Percentiles rank a stretch among this genome's conserved stretches.
Conservation (phyloP, 2,888 invertebrate species). For the Schizotus pectinicornis region DNA sequence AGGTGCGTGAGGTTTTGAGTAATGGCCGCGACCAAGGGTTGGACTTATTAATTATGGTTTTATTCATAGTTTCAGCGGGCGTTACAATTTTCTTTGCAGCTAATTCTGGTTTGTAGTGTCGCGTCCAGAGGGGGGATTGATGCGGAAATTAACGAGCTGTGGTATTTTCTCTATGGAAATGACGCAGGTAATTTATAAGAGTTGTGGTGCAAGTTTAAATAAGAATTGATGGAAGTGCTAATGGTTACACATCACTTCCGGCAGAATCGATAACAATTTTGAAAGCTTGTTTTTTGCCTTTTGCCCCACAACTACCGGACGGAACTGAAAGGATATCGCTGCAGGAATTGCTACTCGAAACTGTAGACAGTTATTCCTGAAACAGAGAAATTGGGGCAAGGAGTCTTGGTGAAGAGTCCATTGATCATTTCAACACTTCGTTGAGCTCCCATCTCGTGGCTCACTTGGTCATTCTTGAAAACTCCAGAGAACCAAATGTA, state of each 20-base stretch:
- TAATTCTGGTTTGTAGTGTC: background rate
- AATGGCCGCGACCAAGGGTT: slow-evolving; percentile 9
- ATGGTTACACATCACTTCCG: slow-evolving; percentile 23
- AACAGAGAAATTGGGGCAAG: no score
- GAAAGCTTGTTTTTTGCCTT: no score
- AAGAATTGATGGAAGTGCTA: slow-evolving; percentile 21
- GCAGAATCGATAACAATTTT: slow-evolving; percentile 19
- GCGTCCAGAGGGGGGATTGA: background rate
- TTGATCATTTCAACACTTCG: no score
- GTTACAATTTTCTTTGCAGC: background rate
- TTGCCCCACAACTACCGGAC: no score
- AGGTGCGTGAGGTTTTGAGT: slow-evolving; percentile 6
- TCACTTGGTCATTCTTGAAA: no score
- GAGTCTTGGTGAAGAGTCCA: no score
- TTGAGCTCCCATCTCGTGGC: no score
- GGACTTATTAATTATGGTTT: slow-evolving; percentile 18
- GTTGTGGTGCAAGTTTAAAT: slow-evolving; percentile 1
- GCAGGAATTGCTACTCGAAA: no score
- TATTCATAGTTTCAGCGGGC: slow-evolving; percentile 3
- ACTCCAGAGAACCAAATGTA: no score
- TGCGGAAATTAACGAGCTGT: slow-evolving; percentile 19
- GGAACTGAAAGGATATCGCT: no score
- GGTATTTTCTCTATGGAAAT: slow-evolving; percentile 19
- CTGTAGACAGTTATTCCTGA: no score
- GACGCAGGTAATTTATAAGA: slow-evolving; percentile 15